Conservation (phyloP, 2,113 vertebrate species). For the Amazona vittata region DNA sequence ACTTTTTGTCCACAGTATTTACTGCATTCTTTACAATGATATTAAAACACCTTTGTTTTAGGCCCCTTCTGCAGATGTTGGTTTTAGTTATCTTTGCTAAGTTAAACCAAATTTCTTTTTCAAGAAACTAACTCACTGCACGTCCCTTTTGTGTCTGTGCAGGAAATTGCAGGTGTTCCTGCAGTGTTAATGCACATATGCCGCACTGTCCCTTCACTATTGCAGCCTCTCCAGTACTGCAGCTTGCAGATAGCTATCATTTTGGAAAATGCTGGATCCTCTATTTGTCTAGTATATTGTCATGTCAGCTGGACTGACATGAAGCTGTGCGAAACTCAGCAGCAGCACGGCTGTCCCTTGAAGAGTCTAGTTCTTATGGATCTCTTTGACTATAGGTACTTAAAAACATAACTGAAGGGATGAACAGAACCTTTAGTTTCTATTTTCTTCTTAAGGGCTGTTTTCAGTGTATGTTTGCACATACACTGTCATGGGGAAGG, state of each 20-base stretch:
- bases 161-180: not conserved
- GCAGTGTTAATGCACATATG: fast-evolving
- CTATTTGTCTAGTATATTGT: not conserved
- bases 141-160: not conserved
- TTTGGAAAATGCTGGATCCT: not conserved
- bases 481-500: not conserved
- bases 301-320: not conserved
- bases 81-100: not conserved
- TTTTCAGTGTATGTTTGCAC: not conserved
- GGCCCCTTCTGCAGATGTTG: not conserved
- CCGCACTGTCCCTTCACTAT: not conserved
- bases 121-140: not conserved
- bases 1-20: not conserved
- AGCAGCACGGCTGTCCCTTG: not conserved
- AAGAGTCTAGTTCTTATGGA: not conserved
- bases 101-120: not conserved
- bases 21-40: not conserved
- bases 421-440: not conserved
- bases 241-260: fast-evolving
- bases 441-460: not conserved
- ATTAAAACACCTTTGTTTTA: fast-evolving
- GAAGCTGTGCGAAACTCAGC: not conserved
- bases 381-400: not conserved
- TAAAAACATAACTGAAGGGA: not conserved
- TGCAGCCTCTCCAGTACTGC: not conserved